Conservation (phyloP, 2,113 vertebrate species). For the human (Homo sapiens) region DNA sequence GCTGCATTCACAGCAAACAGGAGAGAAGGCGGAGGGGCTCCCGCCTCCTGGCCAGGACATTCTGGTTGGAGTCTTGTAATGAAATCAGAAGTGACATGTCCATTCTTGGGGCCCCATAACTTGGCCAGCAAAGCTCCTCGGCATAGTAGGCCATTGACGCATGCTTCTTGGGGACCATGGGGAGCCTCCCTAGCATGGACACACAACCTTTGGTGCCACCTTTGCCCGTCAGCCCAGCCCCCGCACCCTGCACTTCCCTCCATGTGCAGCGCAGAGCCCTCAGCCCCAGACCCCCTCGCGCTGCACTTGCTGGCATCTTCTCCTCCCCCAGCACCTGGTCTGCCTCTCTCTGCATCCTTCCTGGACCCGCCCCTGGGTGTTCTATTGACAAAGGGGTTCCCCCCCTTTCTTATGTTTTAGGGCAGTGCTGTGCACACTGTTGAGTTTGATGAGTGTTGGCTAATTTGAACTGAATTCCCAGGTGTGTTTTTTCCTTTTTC, state of each 20-base stretch:
- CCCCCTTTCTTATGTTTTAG: accelerated
- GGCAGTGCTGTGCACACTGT: accelerated
- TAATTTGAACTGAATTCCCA: background rate
- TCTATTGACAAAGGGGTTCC: accelerated
- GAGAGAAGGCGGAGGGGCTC: background rate
- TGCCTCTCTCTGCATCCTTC: too few species aligned
- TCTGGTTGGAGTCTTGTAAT: background rate
- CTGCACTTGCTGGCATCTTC: background rate
- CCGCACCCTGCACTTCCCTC: background rate
- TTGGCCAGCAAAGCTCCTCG: too few species aligned
- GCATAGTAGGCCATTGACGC: accelerated
- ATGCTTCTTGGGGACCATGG: background rate
- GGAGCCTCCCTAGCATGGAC: accelerated
- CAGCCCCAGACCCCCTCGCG: accelerated
- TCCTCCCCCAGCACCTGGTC: accelerated
- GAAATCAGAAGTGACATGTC: background rate
- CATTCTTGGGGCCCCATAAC: too few species aligned
- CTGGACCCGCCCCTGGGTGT: background rate
- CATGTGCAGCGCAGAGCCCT: background rate
- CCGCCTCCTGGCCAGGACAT: accelerated
- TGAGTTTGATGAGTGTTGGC: background rate
- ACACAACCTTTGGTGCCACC: background rate
- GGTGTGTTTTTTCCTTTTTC: constrained; percentile 65
- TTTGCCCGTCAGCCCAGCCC: background rate
- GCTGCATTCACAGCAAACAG: background rate